Percentiles rank a stretch among this genome's conserved stretches.
phyloP scores from a whole-genome alignment of 2,113 vertebrate species.

The Crotophaga sulcirostris region DNA sequence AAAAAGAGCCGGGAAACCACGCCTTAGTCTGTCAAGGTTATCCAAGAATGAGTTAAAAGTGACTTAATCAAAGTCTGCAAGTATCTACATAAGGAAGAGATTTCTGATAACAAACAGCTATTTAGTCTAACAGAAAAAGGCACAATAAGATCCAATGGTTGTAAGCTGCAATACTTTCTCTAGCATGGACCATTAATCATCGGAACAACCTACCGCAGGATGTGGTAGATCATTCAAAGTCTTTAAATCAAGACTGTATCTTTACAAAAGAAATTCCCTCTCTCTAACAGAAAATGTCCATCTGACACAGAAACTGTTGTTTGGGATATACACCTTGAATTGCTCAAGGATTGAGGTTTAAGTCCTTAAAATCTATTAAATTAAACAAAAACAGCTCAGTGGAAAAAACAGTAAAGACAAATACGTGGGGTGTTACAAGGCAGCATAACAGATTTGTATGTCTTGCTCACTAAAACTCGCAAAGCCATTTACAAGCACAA shows the following conservation, averaged over 20 bases:
- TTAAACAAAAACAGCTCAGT: neutral
- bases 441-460: neutral
- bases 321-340: neutral
- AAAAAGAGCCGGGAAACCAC: neutral
- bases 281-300: constrained; percentile 22
- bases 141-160: constrained; percentile 39
- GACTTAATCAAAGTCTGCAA: constrained; percentile 35
- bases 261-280: constrained; percentile 38
- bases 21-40: constrained; percentile 18
- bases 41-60: constrained; percentile 57
- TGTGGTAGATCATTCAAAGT: constrained; percentile 56
- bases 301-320: neutral
- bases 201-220: constrained; percentile 59
- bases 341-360: neutral
- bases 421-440: neutral
- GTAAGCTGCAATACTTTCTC: constrained; percentile 42
- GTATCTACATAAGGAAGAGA: constrained; percentile 60
- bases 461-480: neutral
- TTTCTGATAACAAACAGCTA: constrained; percentile 61
- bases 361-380: neutral
- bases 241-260: constrained; percentile 49
- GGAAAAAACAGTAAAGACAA: neutral
- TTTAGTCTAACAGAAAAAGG: constrained; percentile 47
- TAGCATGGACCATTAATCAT: constrained; percentile 53
- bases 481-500: neutral